Evolutionary conservation across 2,888 invertebrate species (phyloP).

Genomic region (Gymnoscelis rufifasciata): DNA sequence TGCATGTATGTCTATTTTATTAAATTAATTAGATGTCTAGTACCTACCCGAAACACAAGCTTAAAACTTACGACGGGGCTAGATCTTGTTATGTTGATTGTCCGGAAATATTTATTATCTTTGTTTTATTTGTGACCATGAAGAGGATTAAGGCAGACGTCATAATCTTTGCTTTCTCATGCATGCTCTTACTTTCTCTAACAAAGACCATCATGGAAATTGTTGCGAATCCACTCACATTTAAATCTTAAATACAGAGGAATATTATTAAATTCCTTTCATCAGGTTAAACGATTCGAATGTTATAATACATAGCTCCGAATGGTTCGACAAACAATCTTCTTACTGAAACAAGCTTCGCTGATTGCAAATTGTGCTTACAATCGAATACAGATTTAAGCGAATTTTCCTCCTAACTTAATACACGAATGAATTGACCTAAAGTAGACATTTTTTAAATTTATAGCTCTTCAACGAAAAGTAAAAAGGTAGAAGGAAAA

Average conservation of each 20-base stretch:
- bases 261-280: slow-evolving; percentile 27
- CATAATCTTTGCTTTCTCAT: neutral
- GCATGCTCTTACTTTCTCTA: neutral
- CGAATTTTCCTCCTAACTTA: slow-evolving; percentile 57
- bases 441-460: slow-evolving; percentile 46
- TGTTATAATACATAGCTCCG: slow-evolving; percentile 43
- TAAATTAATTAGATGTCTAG: too few relatives aligned
- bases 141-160: neutral
- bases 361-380: slow-evolving; percentile 73
- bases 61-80: too few relatives aligned
- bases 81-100: too few relatives aligned
- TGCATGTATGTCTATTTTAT: too few relatives aligned
- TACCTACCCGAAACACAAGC: too few relatives aligned
- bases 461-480: slow-evolving; percentile 34
- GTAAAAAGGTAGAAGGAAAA: slow-evolving; percentile 12
- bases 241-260: slow-evolving; percentile 12
- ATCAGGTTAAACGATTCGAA: slow-evolving; percentile 22
- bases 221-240: slow-evolving; percentile 4
- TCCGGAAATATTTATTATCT: too few relatives aligned
- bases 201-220: neutral
- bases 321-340: slow-evolving; percentile 52
- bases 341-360: slow-evolving; percentile 58
- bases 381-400: slow-evolving; percentile 64
- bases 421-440: slow-evolving; percentile 54
- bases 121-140: too few relatives aligned